Evolutionary conservation across 2,888 invertebrate genomes (phyloP).

Genomic region (Hydrotaea cyrtoneurina): DNA sequence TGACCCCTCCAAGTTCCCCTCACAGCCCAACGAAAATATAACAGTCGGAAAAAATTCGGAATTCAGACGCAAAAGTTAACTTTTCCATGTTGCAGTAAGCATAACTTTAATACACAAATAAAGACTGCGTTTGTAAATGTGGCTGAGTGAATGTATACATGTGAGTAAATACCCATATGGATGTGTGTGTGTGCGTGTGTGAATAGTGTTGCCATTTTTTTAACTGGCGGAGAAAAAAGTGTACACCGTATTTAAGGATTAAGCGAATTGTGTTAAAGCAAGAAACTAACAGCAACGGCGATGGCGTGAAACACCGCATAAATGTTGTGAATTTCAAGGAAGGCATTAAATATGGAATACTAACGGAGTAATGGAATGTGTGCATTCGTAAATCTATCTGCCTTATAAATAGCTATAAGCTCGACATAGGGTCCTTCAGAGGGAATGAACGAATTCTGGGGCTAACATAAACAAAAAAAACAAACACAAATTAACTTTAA

Average conservation of each 20-base stretch:
- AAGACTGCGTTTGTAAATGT: neutral
- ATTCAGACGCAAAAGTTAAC: constrained; percentile 29
- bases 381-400: constrained; percentile 44
- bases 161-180: neutral
- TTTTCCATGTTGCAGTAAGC: constrained; percentile 2
- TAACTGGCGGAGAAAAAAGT: constrained; percentile 31
- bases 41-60: constrained; percentile 1
- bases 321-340: neutral
- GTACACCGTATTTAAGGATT: constrained; percentile 61
- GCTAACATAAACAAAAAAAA: no score
- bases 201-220: neutral
- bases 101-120: constrained; percentile 2
- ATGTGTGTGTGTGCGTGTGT: neutral
- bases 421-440: neutral
- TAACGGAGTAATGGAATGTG: constrained; percentile 46
- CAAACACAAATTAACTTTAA: no score
- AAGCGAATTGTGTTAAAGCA: constrained; percentile 50
- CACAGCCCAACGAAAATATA: neutral
- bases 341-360: constrained; percentile 8
- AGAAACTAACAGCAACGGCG: constrained; percentile 1
- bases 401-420: constrained; percentile 57
- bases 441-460: no score
- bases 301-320: neutral
- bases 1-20: neutral
- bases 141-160: neutral